Evolutionary conservation across 2,888 invertebrate species (phyloP), one percentile per base, ranked within the genome.

Genomic region (Blera fallax): DNA sequence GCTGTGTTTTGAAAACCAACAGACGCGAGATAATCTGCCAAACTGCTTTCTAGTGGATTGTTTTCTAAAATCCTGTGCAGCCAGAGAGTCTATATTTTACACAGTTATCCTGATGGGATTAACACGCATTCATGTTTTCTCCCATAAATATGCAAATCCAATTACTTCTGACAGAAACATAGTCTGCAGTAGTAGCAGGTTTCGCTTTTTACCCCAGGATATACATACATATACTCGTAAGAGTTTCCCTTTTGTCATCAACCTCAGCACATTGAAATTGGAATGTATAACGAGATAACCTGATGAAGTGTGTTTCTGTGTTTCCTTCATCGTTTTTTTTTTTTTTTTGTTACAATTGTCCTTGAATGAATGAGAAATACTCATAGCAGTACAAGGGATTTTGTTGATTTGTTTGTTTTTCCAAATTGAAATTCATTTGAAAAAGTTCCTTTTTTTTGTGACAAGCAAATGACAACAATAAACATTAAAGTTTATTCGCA

Each of bases 101-200:
- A 21, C 58, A 58, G 6, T 21, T 43, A 8, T 43, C 40, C 43
- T 43, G 27, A 24, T 4, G 27, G 60, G 21, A 43, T 58, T 40
- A 45, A 64, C 45, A 72, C 32, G 43, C 45, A 48, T 48, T 32
- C 40, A 40, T 43, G 62, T 62, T 27, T 40, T 16, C 40, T 16
- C 40, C 32, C 74, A 74, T 74, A 64, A 74, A 54, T 74, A 74
- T 74, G 74, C 32, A 74, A 74, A 74, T 74, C 64, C 64, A 74
- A 74, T 74, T 74, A 74, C 34, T 7, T 16, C 24, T 45, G 43
- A 64, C 52, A 64, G 54, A 45, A 64, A n/a, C 29, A 34, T 21
- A 18, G 34, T 27, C 21, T 58, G 48, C 48, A 14, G 48, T 24
- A 16, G 40, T 54, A 64, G 32, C 32, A 32, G 43, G 32, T 32